Conservation (phyloP, 2,797 vertebrate genomes). For the Lutjanus argentimaculatus region DNA sequence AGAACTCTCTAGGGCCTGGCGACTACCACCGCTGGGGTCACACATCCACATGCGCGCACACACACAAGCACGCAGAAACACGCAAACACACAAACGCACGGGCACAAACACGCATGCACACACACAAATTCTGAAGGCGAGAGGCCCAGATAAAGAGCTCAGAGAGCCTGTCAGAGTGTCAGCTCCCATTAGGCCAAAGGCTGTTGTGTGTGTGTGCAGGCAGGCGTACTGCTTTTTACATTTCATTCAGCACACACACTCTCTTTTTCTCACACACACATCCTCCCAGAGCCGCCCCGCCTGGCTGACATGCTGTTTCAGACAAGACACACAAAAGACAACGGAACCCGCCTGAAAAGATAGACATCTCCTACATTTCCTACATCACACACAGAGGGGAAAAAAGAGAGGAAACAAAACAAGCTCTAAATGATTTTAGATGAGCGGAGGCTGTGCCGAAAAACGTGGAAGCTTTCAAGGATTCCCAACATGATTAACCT, state of each 20-base stretch:
- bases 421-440: slow-evolving; percentile 75
- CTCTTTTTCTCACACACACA: slow-evolving; percentile 73
- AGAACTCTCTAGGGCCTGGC: slow-evolving; percentile 83
- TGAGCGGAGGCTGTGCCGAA: slow-evolving; percentile 57
- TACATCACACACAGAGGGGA: slow-evolving; percentile 74
- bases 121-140: slow-evolving; percentile 71
- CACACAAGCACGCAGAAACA: slow-evolving; percentile 59
- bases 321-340: slow-evolving; percentile 85
- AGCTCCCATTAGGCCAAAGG: slow-evolving; percentile 86
- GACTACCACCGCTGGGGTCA: slow-evolving; percentile 81
- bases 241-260: slow-evolving; percentile 78
- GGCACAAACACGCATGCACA: slow-evolving; percentile 57
- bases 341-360: slow-evolving; percentile 83
- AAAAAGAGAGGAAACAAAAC: slow-evolving; percentile 69
- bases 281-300: slow-evolving; percentile 78
- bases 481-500: slow-evolving; percentile 54
- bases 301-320: slow-evolving; percentile 85
- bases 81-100: slow-evolving; percentile 47
- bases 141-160: slow-evolving; percentile 87
- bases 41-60: slow-evolving; percentile 65
- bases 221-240: slow-evolving; percentile 82
- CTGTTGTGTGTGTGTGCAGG: slow-evolving; percentile 80
- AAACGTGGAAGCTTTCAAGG: slow-evolving; percentile 40
- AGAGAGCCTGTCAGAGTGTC: slow-evolving; percentile 85
- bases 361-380: slow-evolving; percentile 86